Conservation (phyloP, 2,113 vertebrate species). For the Neomonachus schauinslandi region DNA sequence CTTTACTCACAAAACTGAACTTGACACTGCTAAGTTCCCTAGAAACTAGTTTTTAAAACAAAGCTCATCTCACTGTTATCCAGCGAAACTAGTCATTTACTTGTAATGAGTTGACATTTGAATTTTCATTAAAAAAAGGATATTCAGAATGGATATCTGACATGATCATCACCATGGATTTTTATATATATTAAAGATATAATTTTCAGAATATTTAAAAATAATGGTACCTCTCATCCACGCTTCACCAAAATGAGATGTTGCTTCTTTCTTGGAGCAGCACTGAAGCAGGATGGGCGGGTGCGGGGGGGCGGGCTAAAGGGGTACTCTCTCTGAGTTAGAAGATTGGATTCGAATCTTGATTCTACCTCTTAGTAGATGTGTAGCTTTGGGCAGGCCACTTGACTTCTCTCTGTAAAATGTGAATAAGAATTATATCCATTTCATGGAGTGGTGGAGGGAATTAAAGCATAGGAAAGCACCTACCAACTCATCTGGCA, state of each 20-base stretch:
- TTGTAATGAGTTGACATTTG: neutral
- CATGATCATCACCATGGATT: neutral
- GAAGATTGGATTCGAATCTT: neutral
- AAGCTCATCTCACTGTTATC: neutral
- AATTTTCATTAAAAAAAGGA: slow-evolving; percentile 19
- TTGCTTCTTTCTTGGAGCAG: neutral
- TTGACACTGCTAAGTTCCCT: neutral
- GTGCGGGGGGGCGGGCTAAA: no score
- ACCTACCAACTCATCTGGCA: neutral
- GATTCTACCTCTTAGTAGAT: neutral
- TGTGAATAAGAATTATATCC: neutral
- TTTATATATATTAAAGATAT: neutral
- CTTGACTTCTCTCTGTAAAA: neutral
- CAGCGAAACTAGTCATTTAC: neutral
- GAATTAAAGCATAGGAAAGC: neutral
- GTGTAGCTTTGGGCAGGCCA: neutral
- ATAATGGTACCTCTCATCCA: neutral
- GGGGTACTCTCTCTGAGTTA: neutral
- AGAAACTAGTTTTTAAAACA: neutral
- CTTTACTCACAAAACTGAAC: slow-evolving; percentile 30
- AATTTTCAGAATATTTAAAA: slow-evolving; percentile 16
- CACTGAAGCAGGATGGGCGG: neutral
- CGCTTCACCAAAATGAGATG: neutral
- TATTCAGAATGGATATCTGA: neutral
- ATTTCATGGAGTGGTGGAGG: neutral